A percentile compares a stretch with the other conserved stretches of the same genome.
Evolutionary conservation across 2,113 vertebrate species (phyloP).

Genomic region (Axis porcinus): DNA sequence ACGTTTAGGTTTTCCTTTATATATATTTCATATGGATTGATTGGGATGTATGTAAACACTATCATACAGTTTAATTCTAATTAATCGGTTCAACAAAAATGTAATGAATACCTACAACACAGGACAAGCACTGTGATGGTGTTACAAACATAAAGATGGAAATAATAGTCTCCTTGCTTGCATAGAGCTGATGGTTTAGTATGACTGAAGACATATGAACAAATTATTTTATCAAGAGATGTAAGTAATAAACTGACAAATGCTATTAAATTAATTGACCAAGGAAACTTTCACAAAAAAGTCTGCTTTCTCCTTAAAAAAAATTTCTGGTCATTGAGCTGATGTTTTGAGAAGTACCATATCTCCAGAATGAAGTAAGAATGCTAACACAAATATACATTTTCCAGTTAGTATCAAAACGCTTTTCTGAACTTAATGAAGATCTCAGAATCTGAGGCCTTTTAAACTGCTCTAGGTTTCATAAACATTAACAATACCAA

Average conservation of each 20-base stretch:
- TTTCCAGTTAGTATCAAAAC: background rate
- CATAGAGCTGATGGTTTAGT: background rate
- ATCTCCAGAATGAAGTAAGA: background rate
- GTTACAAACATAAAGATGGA: background rate
- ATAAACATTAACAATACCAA: background rate
- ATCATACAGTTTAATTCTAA: background rate
- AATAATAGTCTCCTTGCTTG: background rate
- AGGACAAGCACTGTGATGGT: background rate
- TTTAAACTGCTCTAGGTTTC: conserved; percentile 26
- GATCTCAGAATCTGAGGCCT: background rate
- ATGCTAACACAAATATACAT: background rate
- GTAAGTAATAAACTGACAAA: conserved; percentile 2
- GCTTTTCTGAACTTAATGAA: background rate
- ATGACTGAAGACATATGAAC: background rate
- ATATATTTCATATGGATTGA: background rate
- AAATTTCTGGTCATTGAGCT: background rate
- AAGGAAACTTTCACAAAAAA: background rate
- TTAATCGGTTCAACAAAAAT: background rate
- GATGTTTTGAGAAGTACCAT: conserved; percentile 17
- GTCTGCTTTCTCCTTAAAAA: conserved; percentile 11
- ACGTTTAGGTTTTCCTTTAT: conserved; percentile 17
- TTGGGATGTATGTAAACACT: background rate
- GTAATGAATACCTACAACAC: background rate
- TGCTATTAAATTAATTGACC: background rate
- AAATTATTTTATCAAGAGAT: conserved; percentile 18